These are phyloP conservation scores for Discoglossus pictus DNA, from an alignment of 2,797 vertebrate species.

Conservation along the genomic window DNA sequence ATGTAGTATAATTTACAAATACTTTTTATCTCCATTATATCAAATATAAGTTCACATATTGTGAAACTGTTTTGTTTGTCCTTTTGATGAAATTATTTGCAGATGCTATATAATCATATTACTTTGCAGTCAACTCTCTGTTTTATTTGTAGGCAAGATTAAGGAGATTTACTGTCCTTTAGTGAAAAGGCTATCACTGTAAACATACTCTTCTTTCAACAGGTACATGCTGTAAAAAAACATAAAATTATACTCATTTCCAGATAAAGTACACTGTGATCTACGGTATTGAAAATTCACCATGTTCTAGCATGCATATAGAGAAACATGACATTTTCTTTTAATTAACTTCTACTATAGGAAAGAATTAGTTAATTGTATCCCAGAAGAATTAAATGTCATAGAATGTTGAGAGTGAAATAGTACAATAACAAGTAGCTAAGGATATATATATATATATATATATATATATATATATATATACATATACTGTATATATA, in stretches of 20 bases:
- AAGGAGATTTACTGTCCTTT: constrained; percentile 20
- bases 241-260: constrained; percentile 23
- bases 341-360: constrained; percentile 40
- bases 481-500: too few relatives aligned
- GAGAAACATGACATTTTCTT: constrained; percentile 44
- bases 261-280: constrained; percentile 44
- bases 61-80: too few relatives aligned
- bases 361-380: constrained; percentile 43
- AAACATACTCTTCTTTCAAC: constrained; percentile 5
- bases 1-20: too few relatives aligned
- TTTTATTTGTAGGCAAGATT: constrained; percentile 27
- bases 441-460: too few relatives aligned
- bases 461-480: too few relatives aligned
- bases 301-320: constrained; percentile 14
- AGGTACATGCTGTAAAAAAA: constrained; percentile 1
- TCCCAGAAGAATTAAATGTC: constrained; percentile 48
- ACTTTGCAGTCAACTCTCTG: background rate
- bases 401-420: constrained; percentile 34
- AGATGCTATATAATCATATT: constrained; percentile 8
- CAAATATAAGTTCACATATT: too few relatives aligned
- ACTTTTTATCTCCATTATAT: too few relatives aligned
- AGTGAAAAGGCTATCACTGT: constrained; percentile 6
- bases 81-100: too few relatives aligned
- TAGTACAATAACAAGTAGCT: too few relatives aligned
- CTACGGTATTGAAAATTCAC: constrained; percentile 26